Base-by-base conservation (phyloP, 1,140 invertebrate species). In the Drosophila parvula region DNA sequence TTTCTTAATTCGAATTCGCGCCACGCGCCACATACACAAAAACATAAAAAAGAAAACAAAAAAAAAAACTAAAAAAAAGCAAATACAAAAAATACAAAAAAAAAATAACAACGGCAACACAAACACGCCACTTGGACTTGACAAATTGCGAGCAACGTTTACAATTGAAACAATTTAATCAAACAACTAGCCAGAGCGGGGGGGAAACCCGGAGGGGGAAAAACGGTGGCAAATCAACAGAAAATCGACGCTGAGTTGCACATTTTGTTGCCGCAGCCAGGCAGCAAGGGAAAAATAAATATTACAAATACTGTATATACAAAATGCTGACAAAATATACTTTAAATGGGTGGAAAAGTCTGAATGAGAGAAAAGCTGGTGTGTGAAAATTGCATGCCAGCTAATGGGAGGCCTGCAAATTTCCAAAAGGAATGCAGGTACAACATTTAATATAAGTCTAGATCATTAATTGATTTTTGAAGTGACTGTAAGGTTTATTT, bases 111-210 rank as follows among this genome's bases (percentile, higher is more conserved):
- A 57, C 22, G n/a, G 62, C 62, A 70, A 75, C 44, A 64, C 64
- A 76, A 85, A 73, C 83, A 76, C 56, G 68, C 80, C 84, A 83
- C 79, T 88, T 89, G 77, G 55, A 64, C 68, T 80, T 89, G 83
- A 88, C 83, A 88, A 88, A 88, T 88, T 88, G 84, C 69, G 74
- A 83, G 79, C 84, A 83, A 70, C 71, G 64, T 74, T 81, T 64
- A 63, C 82, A 86, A 85, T 86, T 81, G 84, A 83, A 88, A 88
- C 83, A 83, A 89, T 89, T 88, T 89, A 88, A 88, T 88, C 68
- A 82, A 77, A 73, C 51, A 80, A 67, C 51, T 53, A 62, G 56
- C 47, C 14, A 28, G 41, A 58, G 45, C 12, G n/a, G 12, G 9
- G 64, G 34, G 28, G 45, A 47, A 65, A 12, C 18, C 45, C n/a